Percentiles rank a stretch among this genome's conserved stretches.
phyloP scores from a whole-genome alignment of 2,113 vertebrate genomes.

The Toxostoma redivivum region DNA sequence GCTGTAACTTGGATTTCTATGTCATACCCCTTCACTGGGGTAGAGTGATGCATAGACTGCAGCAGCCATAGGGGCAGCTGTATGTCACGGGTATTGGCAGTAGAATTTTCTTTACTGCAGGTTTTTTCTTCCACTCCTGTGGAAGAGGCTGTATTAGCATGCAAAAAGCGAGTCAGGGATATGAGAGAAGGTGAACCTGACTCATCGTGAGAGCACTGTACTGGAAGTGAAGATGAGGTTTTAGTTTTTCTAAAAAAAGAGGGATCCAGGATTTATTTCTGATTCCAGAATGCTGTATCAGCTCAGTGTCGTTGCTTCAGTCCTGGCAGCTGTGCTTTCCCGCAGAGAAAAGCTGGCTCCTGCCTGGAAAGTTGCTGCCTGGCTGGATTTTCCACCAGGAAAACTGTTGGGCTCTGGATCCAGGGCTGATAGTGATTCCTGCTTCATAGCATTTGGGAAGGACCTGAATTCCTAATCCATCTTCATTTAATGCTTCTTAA shows the following conservation, averaged over 20 bases:
- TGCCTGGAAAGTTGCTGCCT: neutral
- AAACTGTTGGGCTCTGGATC: neutral
- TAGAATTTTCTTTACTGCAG: neutral
- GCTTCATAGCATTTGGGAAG: neutral
- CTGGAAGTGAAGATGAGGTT: neutral
- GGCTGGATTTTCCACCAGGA: neutral
- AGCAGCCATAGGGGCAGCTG: neutral
- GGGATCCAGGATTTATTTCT: neutral
- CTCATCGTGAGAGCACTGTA: neutral
- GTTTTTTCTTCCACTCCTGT: neutral
- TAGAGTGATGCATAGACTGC: neutral
- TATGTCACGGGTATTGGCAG: neutral
- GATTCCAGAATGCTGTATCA: neutral
- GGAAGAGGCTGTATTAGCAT: neutral
- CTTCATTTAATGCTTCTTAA: neutral
- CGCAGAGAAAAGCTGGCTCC: neutral
- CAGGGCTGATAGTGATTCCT: neutral
- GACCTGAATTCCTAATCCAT: neutral
- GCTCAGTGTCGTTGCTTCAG: neutral
- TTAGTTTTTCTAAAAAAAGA: neutral
- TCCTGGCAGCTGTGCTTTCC: neutral
- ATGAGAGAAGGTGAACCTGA: neutral
- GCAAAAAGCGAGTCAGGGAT: neutral
- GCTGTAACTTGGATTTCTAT: neutral
- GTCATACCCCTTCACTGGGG: neutral